These are phyloP conservation scores for Machimus atricapillus DNA, from an alignment of 2,888 invertebrate genomes.

Conservation along the genomic window DNA sequence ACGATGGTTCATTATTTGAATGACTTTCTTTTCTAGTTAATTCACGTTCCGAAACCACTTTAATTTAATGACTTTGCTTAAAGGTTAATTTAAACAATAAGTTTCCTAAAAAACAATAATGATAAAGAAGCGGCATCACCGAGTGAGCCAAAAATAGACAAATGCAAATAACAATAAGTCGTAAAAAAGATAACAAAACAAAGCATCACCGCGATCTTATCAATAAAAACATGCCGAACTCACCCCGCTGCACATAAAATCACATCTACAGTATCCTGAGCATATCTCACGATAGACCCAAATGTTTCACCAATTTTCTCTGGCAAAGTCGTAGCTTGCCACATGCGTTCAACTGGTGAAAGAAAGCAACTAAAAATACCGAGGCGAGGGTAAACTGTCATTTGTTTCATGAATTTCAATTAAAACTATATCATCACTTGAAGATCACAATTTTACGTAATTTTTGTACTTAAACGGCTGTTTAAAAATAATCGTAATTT, in stretches of 20 bases:
- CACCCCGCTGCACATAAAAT: slow-evolving; percentile 63
- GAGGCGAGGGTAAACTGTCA: slow-evolving; percentile 49
- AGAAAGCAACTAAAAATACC: slow-evolving; percentile 60
- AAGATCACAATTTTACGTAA: neutral
- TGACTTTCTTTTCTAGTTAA: too few relatives aligned
- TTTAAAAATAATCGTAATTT: neutral
- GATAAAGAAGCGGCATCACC: neutral
- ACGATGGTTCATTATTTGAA: too few relatives aligned
- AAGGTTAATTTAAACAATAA: neutral
- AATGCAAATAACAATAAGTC: neutral
- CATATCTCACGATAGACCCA: slow-evolving; percentile 61
- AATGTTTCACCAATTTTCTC: slow-evolving; percentile 62
- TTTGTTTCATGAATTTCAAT: neutral
- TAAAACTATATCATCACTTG: neutral
- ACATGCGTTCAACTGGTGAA: slow-evolving; percentile 60
- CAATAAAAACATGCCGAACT: slow-evolving; percentile 47
- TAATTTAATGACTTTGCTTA: neutral
- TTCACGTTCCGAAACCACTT: too few relatives aligned
- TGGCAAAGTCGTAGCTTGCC: slow-evolving; percentile 62
- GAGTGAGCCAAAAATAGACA: neutral
- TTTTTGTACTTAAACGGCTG: neutral
- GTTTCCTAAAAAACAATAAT: neutral
- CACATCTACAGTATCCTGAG: slow-evolving; percentile 62
- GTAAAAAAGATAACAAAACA: neutral
- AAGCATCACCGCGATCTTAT: neutral